These are phyloP conservation scores for Eugnorisma glareosa DNA, from an alignment of 2,888 invertebrate species.

Conservation along the genomic window DNA sequence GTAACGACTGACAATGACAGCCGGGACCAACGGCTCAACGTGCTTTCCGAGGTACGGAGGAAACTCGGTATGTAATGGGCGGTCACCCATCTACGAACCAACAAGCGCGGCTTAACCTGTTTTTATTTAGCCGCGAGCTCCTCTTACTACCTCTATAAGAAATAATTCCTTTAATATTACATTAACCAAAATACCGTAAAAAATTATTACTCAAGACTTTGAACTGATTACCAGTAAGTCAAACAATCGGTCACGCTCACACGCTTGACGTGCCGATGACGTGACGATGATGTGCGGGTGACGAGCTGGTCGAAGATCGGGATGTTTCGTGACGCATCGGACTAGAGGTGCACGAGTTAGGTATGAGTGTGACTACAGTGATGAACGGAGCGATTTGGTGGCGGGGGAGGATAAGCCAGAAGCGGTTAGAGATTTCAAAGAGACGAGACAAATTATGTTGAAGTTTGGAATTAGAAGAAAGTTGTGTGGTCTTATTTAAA, in stretches of 20 bases:
- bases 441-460: neutral
- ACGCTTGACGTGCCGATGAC: constrained; percentile 55
- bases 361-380: neutral
- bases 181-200: neutral
- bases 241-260: constrained; percentile 60
- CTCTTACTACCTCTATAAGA: neutral
- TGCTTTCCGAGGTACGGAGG: too few relatives aligned
- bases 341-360: constrained; percentile 50
- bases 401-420: neutral
- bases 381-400: constrained; percentile 9
- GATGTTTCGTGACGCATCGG: constrained; percentile 63
- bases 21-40: too few relatives aligned
- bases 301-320: constrained; percentile 55
- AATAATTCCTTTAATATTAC: neutral
- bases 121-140: too few relatives aligned
- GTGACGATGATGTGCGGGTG: constrained; percentile 43
- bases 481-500: neutral
- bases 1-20: too few relatives aligned
- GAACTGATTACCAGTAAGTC: constrained; percentile 51
- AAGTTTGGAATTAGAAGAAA: neutral
- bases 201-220: constrained; percentile 49
- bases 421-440: neutral
- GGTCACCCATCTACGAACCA: too few relatives aligned
- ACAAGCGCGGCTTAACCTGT: too few relatives aligned
- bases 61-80: too few relatives aligned